Percentiles rank a stretch among this genome's conserved stretches.
These are phyloP conservation scores for Phyllopteryx taeniolatus DNA, from an alignment of 2,113 vertebrate species.

Conservation along the genomic window DNA sequence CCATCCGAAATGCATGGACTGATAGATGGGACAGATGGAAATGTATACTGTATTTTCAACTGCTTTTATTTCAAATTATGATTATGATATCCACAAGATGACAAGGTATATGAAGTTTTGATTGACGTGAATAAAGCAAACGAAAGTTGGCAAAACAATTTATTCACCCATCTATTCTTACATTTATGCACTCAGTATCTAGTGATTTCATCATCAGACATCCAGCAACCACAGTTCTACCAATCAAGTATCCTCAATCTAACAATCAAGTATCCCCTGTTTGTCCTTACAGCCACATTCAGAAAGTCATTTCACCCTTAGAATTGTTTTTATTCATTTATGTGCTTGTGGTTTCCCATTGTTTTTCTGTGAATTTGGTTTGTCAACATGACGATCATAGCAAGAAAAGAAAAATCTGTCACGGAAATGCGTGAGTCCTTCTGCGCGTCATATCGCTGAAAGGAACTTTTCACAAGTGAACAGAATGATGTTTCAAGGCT, in stretches of 20 bases:
- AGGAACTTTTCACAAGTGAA: conserved; percentile 1
- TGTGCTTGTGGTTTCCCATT: neutral
- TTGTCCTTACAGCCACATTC: neutral
- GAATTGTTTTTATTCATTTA: neutral
- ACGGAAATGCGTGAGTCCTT: neutral
- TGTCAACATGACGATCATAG: neutral
- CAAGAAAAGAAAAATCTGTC: neutral
- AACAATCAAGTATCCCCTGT: neutral
- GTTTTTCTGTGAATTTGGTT: neutral
- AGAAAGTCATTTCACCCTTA: neutral
- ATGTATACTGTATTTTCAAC: too few relatives aligned
- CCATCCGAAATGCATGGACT: too few relatives aligned
- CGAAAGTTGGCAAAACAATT: too few relatives aligned
- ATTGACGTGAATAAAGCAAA: too few relatives aligned
- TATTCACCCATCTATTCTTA: too few relatives aligned
- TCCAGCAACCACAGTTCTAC: too few relatives aligned
- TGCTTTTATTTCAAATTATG: neutral
- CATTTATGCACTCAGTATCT: too few relatives aligned
- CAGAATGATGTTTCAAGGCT: conserved; percentile 1
- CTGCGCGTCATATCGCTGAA: neutral
- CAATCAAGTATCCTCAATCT: neutral
- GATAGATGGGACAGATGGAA: too few relatives aligned
- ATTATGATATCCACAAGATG: neutral
- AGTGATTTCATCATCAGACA: too few relatives aligned
- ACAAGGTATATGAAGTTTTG: neutral